Percentiles rank a stretch among this genome's conserved stretches.
phyloP scores from a whole-genome alignment of 2,888 invertebrate species.

The Andrena hattorfiana region DNA sequence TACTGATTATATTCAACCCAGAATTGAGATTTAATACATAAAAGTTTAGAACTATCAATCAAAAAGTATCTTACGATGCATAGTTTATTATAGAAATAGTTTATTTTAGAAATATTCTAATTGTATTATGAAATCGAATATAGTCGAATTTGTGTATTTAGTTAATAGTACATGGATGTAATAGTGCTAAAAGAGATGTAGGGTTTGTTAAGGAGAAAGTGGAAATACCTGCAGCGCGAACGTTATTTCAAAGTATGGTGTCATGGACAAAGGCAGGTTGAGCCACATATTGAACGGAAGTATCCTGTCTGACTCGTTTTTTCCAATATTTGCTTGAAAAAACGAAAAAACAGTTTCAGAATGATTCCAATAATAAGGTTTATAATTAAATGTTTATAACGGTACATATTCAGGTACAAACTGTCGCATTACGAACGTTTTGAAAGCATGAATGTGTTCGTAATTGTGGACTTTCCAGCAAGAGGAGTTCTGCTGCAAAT shows the following conservation, averaged over 20 bases:
- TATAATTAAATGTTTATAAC: not conserved
- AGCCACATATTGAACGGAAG: conserved; percentile 61
- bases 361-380: not conserved
- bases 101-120: too few species aligned
- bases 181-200: too few species aligned
- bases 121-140: too few species aligned
- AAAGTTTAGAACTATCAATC: too few species aligned
- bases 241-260: conserved; percentile 64
- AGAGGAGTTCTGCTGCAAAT: too few species aligned
- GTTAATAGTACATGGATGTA: too few species aligned
- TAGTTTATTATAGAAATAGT: too few species aligned
- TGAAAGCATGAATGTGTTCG: not conserved
- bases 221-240: conserved; percentile 32
- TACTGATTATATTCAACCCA: too few species aligned
- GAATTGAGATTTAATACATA: too few species aligned
- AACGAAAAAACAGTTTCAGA: not conserved
- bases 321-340: conserved; percentile 65
- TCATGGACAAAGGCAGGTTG: conserved; percentile 14
- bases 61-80: too few species aligned
- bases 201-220: not conserved
- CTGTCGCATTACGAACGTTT: not conserved
- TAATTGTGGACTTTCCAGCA: too few species aligned
- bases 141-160: too few species aligned
- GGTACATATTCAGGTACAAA: not conserved
- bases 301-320: conserved; percentile 58